A percentile compares a stretch with the other conserved stretches of the same genome.
Evolutionary conservation across 2,888 invertebrate genomes (phyloP).

Genomic region (Drosophila subsilvestris): DNA sequence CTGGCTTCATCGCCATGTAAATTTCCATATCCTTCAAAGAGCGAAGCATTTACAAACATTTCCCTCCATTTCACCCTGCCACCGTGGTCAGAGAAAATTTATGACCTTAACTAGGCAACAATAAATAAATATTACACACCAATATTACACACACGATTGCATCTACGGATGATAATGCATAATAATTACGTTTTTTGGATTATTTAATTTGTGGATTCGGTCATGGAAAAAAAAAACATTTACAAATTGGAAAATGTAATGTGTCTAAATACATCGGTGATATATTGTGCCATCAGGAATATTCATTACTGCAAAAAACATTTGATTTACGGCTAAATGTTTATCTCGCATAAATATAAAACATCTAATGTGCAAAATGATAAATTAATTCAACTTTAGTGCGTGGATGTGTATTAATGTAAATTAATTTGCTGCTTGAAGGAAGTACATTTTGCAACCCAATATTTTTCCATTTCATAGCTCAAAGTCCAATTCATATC

Average conservation of each 20-base stretch:
- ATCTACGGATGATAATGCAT: conserved; percentile 25
- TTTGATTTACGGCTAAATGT: neutral
- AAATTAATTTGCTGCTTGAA: too few relatives aligned
- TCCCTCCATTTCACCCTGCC: conserved; percentile 37
- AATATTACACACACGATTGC: conserved; percentile 16
- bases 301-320: neutral
- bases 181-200: conserved; percentile 29
- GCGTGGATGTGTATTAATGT: too few relatives aligned
- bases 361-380: neutral
- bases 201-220: conserved; percentile 5
- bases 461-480: too few relatives aligned
- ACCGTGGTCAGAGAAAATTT: conserved; percentile 22
- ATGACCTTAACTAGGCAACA: conserved; percentile 32
- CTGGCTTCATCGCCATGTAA: conserved; percentile 35
- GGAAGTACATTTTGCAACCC: too few relatives aligned
- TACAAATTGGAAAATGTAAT: conserved; percentile 14
- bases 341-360: neutral
- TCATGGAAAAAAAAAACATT: conserved; percentile 11
- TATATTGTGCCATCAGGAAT: neutral
- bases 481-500: too few relatives aligned
- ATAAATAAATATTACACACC: conserved; percentile 40
- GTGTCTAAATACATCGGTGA: neutral
- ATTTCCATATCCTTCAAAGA: conserved; percentile 41
- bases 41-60: conserved; percentile 37
- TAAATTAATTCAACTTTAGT: neutral